Evolutionary conservation across 2,113 vertebrate genomes (phyloP).

Genomic region (Passer domesticus): DNA sequence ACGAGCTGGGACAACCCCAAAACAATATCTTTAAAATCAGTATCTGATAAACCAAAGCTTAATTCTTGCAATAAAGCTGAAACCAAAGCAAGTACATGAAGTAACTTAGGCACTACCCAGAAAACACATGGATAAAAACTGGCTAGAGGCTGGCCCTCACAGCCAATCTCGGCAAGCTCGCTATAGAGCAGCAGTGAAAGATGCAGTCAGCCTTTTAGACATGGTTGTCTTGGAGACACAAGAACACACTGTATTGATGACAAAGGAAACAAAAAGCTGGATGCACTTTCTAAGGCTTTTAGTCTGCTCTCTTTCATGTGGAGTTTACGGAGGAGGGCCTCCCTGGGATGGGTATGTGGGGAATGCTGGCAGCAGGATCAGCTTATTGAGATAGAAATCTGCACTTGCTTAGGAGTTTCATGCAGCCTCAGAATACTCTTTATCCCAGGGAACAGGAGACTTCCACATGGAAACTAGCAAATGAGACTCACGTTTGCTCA

Average conservation of each 20-base stretch:
- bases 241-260: slow-evolving; percentile 59
- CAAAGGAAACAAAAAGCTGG: slow-evolving; percentile 70
- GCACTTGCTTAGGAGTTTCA: background rate
- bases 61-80: background rate
- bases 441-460: background rate
- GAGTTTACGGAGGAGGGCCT: slow-evolving; percentile 54
- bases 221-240: slow-evolving; percentile 72
- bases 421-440: background rate
- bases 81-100: background rate
- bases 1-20: background rate
- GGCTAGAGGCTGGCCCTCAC: background rate
- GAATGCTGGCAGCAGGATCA: slow-evolving; percentile 49
- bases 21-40: background rate
- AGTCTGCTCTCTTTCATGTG: slow-evolving; percentile 54
- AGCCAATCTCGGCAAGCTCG: background rate
- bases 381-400: slow-evolving; percentile 24
- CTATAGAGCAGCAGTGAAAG: slow-evolving; percentile 47
- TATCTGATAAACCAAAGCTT: background rate
- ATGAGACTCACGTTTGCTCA: background rate
- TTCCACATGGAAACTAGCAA: background rate
- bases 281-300: slow-evolving; percentile 67
- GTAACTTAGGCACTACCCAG: background rate
- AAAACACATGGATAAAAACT: background rate
- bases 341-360: slow-evolving; percentile 25
- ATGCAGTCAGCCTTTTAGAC: slow-evolving; percentile 61